A percentile compares a stretch with the other conserved stretches of the same genome.
Conservation (phyloP, 2,797 vertebrate species). For the Orientallactaga sibirica region DNA sequence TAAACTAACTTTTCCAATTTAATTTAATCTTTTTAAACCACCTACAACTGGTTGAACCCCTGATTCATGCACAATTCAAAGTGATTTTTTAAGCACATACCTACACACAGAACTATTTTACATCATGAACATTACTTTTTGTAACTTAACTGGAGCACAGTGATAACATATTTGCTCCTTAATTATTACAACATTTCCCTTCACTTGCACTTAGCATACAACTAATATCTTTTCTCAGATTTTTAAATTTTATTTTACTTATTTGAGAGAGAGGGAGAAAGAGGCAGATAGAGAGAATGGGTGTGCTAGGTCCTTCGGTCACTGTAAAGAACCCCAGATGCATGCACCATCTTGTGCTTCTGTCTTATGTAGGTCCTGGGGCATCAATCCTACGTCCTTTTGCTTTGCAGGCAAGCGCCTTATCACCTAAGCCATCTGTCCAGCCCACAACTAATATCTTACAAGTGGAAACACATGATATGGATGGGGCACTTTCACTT, state of each 20-base stretch:
- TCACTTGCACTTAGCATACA: not conserved
- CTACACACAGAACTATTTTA: not conserved
- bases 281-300: too few species aligned
- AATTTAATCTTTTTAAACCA: constrained; percentile 20
- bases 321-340: too few species aligned
- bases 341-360: too few species aligned
- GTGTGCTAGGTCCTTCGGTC: too few species aligned
- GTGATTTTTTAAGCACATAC: not conserved
- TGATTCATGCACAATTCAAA: not conserved
- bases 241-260: too few species aligned
- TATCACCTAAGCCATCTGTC: too few species aligned
- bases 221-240: not conserved
- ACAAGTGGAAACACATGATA: not conserved
- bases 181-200: not conserved
- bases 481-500: not conserved
- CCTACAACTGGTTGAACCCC: not conserved
- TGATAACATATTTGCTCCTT: not conserved
- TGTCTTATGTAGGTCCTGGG: too few species aligned
- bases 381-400: too few species aligned
- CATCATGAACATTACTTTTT: not conserved
- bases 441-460: not conserved
- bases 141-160: not conserved
- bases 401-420: too few species aligned
- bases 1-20: constrained; percentile 6
- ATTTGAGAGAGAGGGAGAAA: too few species aligned